Evolutionary conservation across 35 echinoderm and acorn worm species (phyloP), one percentile per base, ranked within the genome.

Genomic region (Apostichopus japonicus): DNA sequence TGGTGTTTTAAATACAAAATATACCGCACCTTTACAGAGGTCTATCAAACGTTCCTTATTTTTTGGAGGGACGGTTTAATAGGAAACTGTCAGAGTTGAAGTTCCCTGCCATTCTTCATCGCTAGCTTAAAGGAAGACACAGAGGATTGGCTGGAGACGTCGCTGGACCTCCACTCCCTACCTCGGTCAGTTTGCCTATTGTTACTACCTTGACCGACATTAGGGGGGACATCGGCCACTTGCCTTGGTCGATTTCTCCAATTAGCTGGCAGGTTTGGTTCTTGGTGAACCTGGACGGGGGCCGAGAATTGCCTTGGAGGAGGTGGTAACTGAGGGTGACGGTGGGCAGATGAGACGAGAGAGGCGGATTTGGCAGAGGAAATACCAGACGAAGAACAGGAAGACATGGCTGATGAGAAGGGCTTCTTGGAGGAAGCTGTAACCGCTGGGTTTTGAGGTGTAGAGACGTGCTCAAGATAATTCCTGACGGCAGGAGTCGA

Each of bases 331-430:
- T 54, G 24, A 79, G 33, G 72, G 19, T 91, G 54, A 53, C 90
- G 73, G 79, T 79, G 71, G 5, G 24, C 15, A 58, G 90, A 53
- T 59, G 90, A 91, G 14, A 91, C 73, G 9, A 91, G 33, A 61
- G 90, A 91, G 54, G 90, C 33, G 22, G 90, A 91, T 67, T 79
- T 91, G 71, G 90, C 90, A 27, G 90, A 91, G 4, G 90, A 91
- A 19, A 91, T 91, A 56, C 90, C 90, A 16, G 90, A 91, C 53
- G 90, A 91, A 17, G 72, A 78, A 61, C 90, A 91, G 17, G 71
- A 56, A 72, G 90, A 91, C 77, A 77, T 79, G n/a, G n/a, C 90
- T 8, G 90, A 77, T 44, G 86, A 89, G 23, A 72, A 75, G 6
- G 90, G 55, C 76, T 91, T 91, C 90, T 91, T 91, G 54, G 90